A percentile compares a stretch with the other conserved stretches of the same genome.
Conservation (phyloP, 1,140 invertebrate genomes). For the Andricus grossulariae region DNA sequence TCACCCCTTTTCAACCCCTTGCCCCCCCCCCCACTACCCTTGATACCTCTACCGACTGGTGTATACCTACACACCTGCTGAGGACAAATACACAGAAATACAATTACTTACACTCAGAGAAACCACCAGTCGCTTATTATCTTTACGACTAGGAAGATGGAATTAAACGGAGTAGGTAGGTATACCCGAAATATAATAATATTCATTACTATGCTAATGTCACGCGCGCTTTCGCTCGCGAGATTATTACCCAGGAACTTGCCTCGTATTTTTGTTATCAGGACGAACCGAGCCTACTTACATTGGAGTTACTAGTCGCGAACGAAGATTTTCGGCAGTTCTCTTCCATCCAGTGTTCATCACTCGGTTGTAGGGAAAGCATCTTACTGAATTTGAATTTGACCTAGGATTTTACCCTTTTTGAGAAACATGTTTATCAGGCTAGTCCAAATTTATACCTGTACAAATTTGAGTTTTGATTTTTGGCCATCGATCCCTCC, state of each 20-base stretch:
- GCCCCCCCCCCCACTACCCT: too few species aligned
- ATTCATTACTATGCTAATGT: conserved; percentile 77
- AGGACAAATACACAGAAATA: conserved; percentile 26
- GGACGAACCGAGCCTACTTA: conserved; percentile 60
- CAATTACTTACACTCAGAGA: conserved; percentile 17
- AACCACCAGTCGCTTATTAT: conserved; percentile 74
- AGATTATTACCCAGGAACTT: conserved; percentile 72
- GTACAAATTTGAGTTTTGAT: too few species aligned
- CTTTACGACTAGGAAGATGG: conserved; percentile 76
- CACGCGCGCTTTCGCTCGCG: conserved; percentile 62
- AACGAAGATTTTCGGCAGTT: conserved; percentile 13
- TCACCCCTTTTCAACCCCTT: conserved; percentile 43
- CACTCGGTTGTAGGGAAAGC: neutral
- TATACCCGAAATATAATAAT: conserved; percentile 75
- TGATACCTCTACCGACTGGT: neutral
- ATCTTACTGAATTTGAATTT: too few species aligned
- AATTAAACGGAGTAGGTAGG: conserved; percentile 74
- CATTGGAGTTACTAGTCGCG: conserved; percentile 41
- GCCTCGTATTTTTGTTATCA: conserved; percentile 76
- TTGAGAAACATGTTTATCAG: too few species aligned
- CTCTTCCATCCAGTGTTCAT: neutral
- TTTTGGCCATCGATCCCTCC: too few species aligned
- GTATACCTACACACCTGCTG: conserved; percentile 21
- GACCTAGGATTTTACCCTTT: too few species aligned
- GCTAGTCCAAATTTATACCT: too few species aligned